Percentiles rank a stretch among this genome's conserved stretches.
These are phyloP conservation scores for Gymnosoma rotundatum DNA, from an alignment of 2,888 invertebrate species.

Conservation along the genomic window DNA sequence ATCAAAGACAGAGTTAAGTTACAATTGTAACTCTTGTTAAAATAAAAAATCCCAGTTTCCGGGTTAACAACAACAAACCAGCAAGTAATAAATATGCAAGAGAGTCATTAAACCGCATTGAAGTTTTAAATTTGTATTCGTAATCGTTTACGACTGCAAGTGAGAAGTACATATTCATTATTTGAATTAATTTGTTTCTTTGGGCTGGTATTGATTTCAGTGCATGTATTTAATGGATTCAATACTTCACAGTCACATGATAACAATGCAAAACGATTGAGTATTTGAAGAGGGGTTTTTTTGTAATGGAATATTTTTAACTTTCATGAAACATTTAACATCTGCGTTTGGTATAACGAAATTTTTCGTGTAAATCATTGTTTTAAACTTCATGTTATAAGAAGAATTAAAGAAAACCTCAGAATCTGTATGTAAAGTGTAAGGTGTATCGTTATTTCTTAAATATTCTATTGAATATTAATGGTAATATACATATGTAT, in stretches of 20 bases:
- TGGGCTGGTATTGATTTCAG: constrained; percentile 1
- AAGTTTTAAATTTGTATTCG: constrained; percentile 23
- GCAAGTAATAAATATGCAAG: constrained; percentile 57
- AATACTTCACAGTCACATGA: constrained; percentile 34
- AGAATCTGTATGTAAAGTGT: neutral
- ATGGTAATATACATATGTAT: neutral
- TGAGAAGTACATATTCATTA: constrained; percentile 6
- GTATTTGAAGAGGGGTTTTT: constrained; percentile 11
- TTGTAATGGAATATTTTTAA: constrained; percentile 25
- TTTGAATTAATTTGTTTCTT: neutral
- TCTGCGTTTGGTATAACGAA: neutral
- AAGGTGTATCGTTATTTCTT: constrained; percentile 36
- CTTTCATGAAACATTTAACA: constrained; percentile 32
- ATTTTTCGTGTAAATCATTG: neutral
- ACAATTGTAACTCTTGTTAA: constrained; percentile 36
- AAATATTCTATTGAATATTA: constrained; percentile 17
- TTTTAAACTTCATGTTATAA: neutral
- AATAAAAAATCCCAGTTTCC: constrained; percentile 48
- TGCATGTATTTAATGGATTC: constrained; percentile 40
- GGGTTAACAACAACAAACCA: constrained; percentile 42
- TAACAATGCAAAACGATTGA: constrained; percentile 27
- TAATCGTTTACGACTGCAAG: neutral
- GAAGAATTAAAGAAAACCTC: neutral
- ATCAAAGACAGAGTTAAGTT: constrained; percentile 22
- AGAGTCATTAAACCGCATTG: constrained; percentile 54